phyloP scores from a whole-genome alignment of 1,140 invertebrate genomes.

The Ericerus pela region DNA sequence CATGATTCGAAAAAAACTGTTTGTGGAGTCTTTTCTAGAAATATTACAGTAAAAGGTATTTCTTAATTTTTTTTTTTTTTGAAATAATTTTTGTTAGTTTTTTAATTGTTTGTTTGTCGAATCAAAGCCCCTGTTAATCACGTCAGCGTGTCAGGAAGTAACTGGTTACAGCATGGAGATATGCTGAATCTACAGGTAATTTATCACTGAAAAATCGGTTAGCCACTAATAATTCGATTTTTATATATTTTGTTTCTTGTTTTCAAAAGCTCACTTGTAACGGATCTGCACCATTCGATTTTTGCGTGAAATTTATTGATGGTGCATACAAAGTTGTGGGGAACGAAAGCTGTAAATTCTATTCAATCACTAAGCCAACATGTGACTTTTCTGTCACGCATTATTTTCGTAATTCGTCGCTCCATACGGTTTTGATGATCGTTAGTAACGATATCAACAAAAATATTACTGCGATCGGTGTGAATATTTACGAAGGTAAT shows the following conservation, averaged over 20 bases:
- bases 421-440: conserved; percentile 55
- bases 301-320: conserved; percentile 42
- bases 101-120: conserved; percentile 4
- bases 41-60: neutral
- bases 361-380: conserved; percentile 1
- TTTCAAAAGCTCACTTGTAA: conserved; percentile 35
- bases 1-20: neutral
- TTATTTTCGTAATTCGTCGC: conserved; percentile 47
- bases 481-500: conserved; percentile 68
- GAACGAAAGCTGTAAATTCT: conserved; percentile 48
- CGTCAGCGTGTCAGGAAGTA: conserved; percentile 48
- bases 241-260: neutral
- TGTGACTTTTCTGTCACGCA: conserved; percentile 47
- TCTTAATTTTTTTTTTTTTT: neutral
- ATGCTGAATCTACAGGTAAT: conserved; percentile 44
- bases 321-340: conserved; percentile 62
- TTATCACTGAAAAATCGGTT: conserved; percentile 30
- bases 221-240: neutral
- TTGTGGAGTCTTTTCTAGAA: neutral
- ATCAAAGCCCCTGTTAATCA: conserved; percentile 42
- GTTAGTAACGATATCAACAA: conserved; percentile 55
- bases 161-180: conserved; percentile 65
- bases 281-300: conserved; percentile 50
- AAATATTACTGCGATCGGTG: conserved; percentile 46
- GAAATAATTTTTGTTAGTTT: neutral